Evolutionary conservation across 2,113 vertebrate genomes (phyloP).

Genomic region (Alligator mississippiensis): DNA sequence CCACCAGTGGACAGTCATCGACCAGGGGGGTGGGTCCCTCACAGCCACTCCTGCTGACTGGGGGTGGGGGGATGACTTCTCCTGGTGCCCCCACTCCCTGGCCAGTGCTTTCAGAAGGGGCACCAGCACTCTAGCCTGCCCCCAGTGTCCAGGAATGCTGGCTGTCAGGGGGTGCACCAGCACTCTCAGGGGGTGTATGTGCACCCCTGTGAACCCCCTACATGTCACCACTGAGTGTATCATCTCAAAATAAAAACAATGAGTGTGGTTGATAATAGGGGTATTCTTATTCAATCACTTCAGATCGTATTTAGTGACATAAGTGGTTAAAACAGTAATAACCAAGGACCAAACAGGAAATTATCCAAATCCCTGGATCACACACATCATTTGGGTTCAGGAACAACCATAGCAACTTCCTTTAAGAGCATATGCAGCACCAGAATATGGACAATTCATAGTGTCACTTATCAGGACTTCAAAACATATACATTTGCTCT

Average conservation of each 20-base stretch:
- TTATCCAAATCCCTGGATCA: not conserved
- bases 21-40: too few relatives aligned
- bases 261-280: not conserved
- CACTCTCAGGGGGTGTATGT: too few relatives aligned
- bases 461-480: not conserved
- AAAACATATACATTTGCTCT: not conserved
- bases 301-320: not conserved
- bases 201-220: too few relatives aligned
- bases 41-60: too few relatives aligned
- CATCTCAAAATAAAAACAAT: not conserved
- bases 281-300: constrained; percentile 22
- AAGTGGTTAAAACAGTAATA: constrained; percentile 5
- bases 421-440: not conserved
- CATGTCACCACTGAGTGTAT: not conserved
- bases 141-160: too few relatives aligned
- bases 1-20: too few relatives aligned
- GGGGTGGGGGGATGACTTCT: too few relatives aligned
- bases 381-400: not conserved
- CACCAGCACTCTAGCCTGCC: too few relatives aligned
- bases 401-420: not conserved
- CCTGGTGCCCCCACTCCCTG: too few relatives aligned
- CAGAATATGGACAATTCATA: not conserved
- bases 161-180: too few relatives aligned
- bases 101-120: too few relatives aligned
- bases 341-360: not conserved